phyloP scores from a whole-genome alignment of 2,113 vertebrate species.

The Andinoacara biseriatus region DNA sequence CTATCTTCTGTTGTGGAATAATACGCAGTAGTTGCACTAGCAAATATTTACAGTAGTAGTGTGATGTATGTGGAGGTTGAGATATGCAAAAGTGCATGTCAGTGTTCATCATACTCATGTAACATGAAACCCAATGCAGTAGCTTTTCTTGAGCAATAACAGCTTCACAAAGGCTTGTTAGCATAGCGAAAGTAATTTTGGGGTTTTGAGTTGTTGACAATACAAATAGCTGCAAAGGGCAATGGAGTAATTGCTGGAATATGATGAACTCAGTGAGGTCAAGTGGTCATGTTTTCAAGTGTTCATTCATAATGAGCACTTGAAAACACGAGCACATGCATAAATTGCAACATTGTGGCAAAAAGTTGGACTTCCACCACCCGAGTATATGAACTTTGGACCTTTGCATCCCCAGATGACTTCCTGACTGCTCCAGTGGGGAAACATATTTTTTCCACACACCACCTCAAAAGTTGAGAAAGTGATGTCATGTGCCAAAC shows the following conservation, averaged over 20 bases:
- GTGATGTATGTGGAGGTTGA: background rate
- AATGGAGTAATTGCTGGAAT: background rate
- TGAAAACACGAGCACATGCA: background rate
- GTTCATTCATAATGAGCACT: background rate
- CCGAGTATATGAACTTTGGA: background rate
- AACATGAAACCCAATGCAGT: background rate
- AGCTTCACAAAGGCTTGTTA: background rate
- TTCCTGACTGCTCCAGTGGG: background rate
- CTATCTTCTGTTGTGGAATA: background rate
- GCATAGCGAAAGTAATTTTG: background rate
- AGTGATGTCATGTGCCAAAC: background rate
- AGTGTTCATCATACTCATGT: background rate
- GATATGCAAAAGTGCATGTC: background rate
- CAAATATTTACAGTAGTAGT: background rate
- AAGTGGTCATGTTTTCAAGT: background rate
- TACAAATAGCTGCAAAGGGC: background rate
- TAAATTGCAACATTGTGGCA: background rate
- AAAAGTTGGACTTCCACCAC: background rate
- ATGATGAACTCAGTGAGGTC: background rate
- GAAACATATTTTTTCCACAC: background rate
- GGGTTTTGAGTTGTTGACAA: background rate
- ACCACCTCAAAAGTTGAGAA: background rate
- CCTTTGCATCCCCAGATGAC: background rate
- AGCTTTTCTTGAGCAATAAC: fast-evolving
- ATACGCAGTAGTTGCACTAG: background rate